A percentile compares a stretch with the other conserved stretches of the same genome.
These are phyloP conservation scores for Chaenogobius annularis DNA, from an alignment of 2,113 vertebrate species.

Conservation along the genomic window DNA sequence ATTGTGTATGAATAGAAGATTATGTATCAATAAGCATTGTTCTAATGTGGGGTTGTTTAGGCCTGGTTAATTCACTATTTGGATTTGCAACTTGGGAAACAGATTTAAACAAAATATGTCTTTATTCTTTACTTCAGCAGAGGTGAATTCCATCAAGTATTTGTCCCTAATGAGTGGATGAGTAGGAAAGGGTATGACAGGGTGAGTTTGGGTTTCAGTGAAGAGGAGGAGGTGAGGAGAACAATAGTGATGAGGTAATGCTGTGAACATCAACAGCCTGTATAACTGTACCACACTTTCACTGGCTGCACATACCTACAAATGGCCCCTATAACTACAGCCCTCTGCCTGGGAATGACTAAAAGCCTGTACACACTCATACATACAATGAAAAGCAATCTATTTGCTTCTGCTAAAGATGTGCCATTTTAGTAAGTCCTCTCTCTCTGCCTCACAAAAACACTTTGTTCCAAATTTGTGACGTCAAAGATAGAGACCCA, in stretches of 20 bases:
- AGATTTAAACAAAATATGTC: constrained; percentile 42
- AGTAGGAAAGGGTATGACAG: constrained; percentile 55
- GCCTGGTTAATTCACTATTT: too few species aligned
- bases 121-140: too few species aligned
- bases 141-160: background rate
- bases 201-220: constrained; percentile 67
- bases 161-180: constrained; percentile 60
- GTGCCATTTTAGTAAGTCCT: too few species aligned
- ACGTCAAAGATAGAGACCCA: too few species aligned
- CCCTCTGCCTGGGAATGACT: background rate
- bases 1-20: too few species aligned
- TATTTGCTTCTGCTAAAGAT: too few species aligned
- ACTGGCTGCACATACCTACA: background rate
- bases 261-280: background rate
- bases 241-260: constrained; percentile 36
- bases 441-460: too few species aligned
- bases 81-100: constrained; percentile 37
- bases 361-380: background rate
- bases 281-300: background rate
- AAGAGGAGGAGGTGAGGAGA: constrained; percentile 22
- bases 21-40: too few species aligned
- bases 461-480: too few species aligned
- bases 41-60: too few species aligned
- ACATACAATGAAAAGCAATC: too few species aligned
- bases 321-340: background rate